Evolutionary conservation across 2,888 invertebrate species (phyloP).

Genomic region (Schizotus pectinicornis): DNA sequence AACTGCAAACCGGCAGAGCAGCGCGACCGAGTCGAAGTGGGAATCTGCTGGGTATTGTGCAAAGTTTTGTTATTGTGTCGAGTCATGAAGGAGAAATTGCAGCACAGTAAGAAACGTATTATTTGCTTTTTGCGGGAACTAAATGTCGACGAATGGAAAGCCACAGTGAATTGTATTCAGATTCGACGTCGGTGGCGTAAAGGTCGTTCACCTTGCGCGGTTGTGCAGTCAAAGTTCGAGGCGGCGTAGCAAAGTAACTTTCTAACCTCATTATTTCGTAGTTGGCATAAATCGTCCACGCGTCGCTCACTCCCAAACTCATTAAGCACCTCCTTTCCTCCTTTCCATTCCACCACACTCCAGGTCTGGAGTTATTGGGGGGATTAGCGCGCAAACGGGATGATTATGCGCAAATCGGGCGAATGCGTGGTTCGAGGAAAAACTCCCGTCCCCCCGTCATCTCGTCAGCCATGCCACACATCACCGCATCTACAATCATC

Average conservation of each 20-base stretch:
- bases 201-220: slow-evolving; percentile 16
- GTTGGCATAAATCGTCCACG: slow-evolving; percentile 8
- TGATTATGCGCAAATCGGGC: slow-evolving; percentile 35
- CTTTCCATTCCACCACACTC: no score
- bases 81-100: no score
- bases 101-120: no score
- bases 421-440: slow-evolving; percentile 26
- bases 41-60: no score
- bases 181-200: not conserved
- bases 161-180: no score
- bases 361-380: not conserved
- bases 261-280: slow-evolving; percentile 5
- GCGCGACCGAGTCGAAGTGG: no score
- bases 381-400: slow-evolving; percentile 18
- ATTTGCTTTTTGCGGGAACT: no score
- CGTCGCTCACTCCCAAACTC: slow-evolving; percentile 6
- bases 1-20: no score
- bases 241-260: slow-evolving; percentile 11
- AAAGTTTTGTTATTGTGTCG: no score
- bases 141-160: no score
- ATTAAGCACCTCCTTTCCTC: no score
- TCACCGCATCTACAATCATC: slow-evolving; percentile 27
- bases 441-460: no score
- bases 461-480: slow-evolving; percentile 38
- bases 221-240: slow-evolving; percentile 4